phyloP scores from a whole-genome alignment of 2,797 vertebrate species.

The Acrossocheilus wenchowensis region DNA sequence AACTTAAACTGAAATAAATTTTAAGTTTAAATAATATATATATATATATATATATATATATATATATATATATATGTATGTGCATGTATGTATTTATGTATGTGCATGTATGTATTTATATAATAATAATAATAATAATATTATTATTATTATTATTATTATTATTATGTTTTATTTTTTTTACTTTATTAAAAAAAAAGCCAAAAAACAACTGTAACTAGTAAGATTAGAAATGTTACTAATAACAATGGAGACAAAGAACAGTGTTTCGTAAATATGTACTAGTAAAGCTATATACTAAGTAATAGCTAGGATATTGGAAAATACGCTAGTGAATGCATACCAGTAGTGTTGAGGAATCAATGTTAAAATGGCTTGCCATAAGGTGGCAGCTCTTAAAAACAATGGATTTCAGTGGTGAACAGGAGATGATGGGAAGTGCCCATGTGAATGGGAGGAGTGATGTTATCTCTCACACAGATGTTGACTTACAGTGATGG shows the following conservation, averaged over 20 bases:
- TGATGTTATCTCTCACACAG: slow-evolving; percentile 14
- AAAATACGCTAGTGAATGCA: neutral
- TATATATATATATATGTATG: no score
- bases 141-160: no score
- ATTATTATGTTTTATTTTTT: no score
- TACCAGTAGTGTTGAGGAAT: neutral
- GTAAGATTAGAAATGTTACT: neutral
- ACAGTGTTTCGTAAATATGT: neutral
- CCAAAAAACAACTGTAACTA: neutral
- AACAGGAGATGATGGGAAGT: neutral
- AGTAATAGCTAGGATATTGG: neutral
- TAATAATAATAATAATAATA: no score
- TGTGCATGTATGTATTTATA: no score
- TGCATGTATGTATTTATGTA: no score
- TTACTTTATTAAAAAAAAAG: no score
- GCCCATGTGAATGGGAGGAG: slow-evolving; percentile 20
- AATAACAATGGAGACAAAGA: neutral
- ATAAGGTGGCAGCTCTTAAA: slow-evolving; percentile 10
- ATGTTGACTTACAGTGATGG: slow-evolving; percentile 15
- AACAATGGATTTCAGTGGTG: neutral
- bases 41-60: no score
- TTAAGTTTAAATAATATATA: neutral
- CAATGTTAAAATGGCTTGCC: slow-evolving; percentile 17
- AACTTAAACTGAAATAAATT: neutral
- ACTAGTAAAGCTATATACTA: neutral